Conservation (phyloP, 2,888 invertebrate genomes). For the Serrognathus titanus region DNA sequence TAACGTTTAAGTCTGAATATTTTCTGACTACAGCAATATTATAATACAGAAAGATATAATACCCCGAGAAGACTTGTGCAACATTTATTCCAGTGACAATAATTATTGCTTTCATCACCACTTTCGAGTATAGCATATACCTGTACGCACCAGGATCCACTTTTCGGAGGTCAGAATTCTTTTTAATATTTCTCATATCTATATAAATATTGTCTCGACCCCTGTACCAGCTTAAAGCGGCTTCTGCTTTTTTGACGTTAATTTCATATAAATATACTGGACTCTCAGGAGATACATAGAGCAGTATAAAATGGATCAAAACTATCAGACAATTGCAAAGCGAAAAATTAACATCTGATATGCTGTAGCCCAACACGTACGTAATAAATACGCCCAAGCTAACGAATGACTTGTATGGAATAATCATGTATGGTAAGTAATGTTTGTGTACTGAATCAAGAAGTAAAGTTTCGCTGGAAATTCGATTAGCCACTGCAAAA, state of each 20-base stretch:
- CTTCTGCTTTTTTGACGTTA: slow-evolving; percentile 23
- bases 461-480: slow-evolving; percentile 29
- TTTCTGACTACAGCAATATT: slow-evolving; percentile 16
- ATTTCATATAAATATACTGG: slow-evolving; percentile 33
- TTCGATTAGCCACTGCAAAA: slow-evolving; percentile 27
- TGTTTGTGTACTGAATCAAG: slow-evolving; percentile 26
- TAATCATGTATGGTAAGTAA: slow-evolving; percentile 17
- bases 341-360: slow-evolving; percentile 14
- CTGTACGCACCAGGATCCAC: slow-evolving; percentile 23
- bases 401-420: slow-evolving; percentile 20
- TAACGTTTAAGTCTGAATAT: slow-evolving; percentile 3
- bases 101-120: slow-evolving; percentile 31
- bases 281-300: slow-evolving; percentile 32
- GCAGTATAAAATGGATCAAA: slow-evolving; percentile 21
- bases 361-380: slow-evolving; percentile 17
- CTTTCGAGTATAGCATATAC: slow-evolving; percentile 33
- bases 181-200: slow-evolving; percentile 30
- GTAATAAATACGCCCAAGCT: slow-evolving; percentile 22
- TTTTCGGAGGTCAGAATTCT: slow-evolving; percentile 27
- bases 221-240: slow-evolving; percentile 31
- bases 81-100: slow-evolving; percentile 27
- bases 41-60: slow-evolving; percentile 33
- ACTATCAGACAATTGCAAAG: slow-evolving; percentile 20
- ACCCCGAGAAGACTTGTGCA: slow-evolving; percentile 33
- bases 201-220: slow-evolving; percentile 29